Conservation (phyloP, 2,888 invertebrate species). For the Agrochola litura region DNA sequence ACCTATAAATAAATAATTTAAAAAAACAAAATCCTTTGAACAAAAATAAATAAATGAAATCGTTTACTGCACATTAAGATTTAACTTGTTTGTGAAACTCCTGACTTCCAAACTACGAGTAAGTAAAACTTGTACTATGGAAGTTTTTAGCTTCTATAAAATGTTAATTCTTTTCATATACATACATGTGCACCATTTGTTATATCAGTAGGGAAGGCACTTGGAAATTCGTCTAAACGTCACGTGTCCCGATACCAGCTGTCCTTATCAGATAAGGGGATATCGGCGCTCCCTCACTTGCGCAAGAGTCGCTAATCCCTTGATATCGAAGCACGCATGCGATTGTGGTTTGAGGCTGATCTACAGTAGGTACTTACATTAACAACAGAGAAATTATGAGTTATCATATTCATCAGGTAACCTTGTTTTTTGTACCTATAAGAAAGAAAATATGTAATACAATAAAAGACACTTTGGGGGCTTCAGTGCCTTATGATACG, state of each 20-base stretch:
- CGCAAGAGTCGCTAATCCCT: constrained; percentile 47
- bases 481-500: not conserved
- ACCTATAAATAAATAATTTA: not conserved
- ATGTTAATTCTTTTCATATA: not conserved
- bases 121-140: not conserved
- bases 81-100: not conserved
- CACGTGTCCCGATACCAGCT: constrained; percentile 42
- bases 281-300: constrained; percentile 54
- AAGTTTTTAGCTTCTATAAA: not conserved
- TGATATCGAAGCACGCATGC: constrained; percentile 35
- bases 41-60: no score
- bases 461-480: no score
- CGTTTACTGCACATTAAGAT: not conserved
- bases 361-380: constrained; percentile 5
- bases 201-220: not conserved
- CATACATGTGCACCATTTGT: not conserved
- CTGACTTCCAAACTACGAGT: not conserved
- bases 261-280: constrained; percentile 49
- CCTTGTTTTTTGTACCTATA: not conserved
- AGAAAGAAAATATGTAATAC: no score
- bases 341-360: constrained; percentile 39
- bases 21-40: not conserved
- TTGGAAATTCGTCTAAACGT: constrained; percentile 5
- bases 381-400: not conserved
- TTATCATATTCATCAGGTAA: not conserved